These are phyloP conservation scores for Anguilla pacifica DNA, from an alignment of 2,797 vertebrate genomes.

Conservation along the genomic window DNA sequence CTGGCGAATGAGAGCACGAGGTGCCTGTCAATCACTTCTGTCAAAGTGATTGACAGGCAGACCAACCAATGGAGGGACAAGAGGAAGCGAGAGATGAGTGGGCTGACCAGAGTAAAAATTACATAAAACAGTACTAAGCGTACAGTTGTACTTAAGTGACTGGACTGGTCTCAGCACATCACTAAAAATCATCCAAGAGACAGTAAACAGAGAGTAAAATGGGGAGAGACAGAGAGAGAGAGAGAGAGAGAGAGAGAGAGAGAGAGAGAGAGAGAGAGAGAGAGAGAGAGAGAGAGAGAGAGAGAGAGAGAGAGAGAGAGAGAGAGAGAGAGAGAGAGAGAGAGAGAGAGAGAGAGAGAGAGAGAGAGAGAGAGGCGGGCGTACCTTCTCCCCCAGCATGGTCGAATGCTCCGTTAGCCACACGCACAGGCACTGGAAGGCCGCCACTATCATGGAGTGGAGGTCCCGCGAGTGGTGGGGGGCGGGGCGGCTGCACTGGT, in stretches of 20 bases:
- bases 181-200: no score
- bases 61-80: not conserved
- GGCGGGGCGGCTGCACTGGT: constrained; percentile 89
- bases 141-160: no score
- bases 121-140: no score
- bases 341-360: not conserved
- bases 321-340: not conserved
- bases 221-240: not conserved
- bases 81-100: not conserved
- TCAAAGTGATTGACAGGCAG: not conserved
- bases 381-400: constrained; percentile 91
- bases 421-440: constrained; percentile 89
- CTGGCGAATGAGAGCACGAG: not conserved
- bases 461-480: constrained; percentile 90
- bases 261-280: not conserved
- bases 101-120: not conserved
- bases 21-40: no score
- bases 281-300: not conserved
- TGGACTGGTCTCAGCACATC: no score
- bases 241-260: not conserved
- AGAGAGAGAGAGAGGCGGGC: not conserved
- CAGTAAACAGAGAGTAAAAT: no score
- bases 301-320: not conserved
- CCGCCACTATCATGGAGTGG: constrained; percentile 93
- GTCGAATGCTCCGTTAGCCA: constrained; percentile 88